phyloP scores from a whole-genome alignment of 1,140 invertebrate genomes.

The Hesperophylax magnus region DNA sequence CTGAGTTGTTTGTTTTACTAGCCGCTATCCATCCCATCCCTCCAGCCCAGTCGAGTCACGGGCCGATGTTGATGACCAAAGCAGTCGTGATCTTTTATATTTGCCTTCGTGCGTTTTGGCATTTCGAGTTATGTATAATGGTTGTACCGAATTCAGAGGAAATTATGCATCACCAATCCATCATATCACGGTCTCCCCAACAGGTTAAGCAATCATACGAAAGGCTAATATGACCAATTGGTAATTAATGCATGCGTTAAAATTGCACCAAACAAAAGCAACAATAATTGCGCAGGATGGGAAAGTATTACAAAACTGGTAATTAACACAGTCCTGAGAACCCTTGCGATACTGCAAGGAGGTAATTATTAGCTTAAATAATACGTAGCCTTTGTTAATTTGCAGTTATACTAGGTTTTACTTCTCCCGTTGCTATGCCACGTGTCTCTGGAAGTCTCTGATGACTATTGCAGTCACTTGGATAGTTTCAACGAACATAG shows the following conservation, averaged over 20 bases:
- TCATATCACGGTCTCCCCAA: neutral
- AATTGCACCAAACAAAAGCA: too few relatives aligned
- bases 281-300: too few relatives aligned
- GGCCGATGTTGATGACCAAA: neutral
- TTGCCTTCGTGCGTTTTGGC: slow-evolving; percentile 18
- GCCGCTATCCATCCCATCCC: neutral
- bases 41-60: neutral
- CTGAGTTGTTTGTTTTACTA: neutral
- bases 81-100: slow-evolving; percentile 21
- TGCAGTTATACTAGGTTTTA: too few relatives aligned
- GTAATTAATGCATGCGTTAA: neutral
- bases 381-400: too few relatives aligned
- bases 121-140: neutral
- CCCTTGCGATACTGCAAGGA: too few relatives aligned
- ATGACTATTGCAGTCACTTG: too few relatives aligned
- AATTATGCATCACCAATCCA: slow-evolving; percentile 16
- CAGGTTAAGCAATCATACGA: neutral
- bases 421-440: too few relatives aligned
- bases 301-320: too few relatives aligned
- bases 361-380: too few relatives aligned
- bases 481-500: too few relatives aligned
- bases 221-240: slow-evolving; percentile 11
- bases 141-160: neutral
- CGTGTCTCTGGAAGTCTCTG: too few relatives aligned
- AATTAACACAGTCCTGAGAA: too few relatives aligned